Evolutionary conservation across 1,140 invertebrate genomes (phyloP).

Genomic region (Dendrolimus kikuchii): DNA sequence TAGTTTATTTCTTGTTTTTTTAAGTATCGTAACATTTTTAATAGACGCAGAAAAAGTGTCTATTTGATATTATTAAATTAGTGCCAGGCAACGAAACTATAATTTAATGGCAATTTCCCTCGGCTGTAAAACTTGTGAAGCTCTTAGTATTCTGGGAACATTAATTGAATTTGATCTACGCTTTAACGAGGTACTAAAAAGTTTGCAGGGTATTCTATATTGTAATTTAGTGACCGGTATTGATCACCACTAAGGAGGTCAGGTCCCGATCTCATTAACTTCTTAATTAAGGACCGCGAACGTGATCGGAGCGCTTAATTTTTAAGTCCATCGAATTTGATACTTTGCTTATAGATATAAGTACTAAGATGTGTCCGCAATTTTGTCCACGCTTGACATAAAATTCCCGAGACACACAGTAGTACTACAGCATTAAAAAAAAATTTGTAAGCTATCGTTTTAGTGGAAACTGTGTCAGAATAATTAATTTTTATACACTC

Average conservation of each 20-base stretch:
- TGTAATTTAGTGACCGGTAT: slow-evolving; percentile 41
- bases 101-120: slow-evolving; percentile 6
- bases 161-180: slow-evolving; percentile 26
- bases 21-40: no score
- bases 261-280: slow-evolving; percentile 56
- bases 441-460: no score
- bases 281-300: slow-evolving; percentile 55
- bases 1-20: no score
- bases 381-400: no score
- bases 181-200: slow-evolving; percentile 23
- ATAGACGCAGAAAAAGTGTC: no score
- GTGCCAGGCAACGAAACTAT: neutral
- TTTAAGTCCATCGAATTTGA: slow-evolving; percentile 12
- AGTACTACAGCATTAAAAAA: no score
- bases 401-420: no score
- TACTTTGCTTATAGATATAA: neutral
- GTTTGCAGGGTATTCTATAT: slow-evolving; percentile 32
- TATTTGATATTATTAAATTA: no score
- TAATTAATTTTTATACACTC: no score
- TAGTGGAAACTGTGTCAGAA: no score
- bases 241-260: slow-evolving; percentile 44
- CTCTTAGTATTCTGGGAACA: slow-evolving; percentile 6
- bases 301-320: slow-evolving; percentile 45
- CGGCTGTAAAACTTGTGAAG: slow-evolving; percentile 8
- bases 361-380: no score